These are phyloP conservation scores for Spea multiplicata DNA, from an alignment of 2,113 vertebrate species.

Conservation along the genomic window DNA sequence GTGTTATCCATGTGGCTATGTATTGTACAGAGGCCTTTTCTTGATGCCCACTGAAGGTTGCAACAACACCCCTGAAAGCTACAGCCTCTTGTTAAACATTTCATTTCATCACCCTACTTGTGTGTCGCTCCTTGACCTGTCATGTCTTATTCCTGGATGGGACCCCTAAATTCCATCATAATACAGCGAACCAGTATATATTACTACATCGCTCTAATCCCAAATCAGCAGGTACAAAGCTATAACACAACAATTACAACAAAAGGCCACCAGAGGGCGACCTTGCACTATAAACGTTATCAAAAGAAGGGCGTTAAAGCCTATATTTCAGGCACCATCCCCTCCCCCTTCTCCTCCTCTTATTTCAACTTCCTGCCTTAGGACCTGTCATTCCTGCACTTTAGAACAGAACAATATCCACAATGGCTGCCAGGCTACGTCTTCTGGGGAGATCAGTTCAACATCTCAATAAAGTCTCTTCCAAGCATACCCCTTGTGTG, in stretches of 20 bases:
- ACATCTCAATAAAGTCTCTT: background rate
- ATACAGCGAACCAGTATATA: too few species aligned
- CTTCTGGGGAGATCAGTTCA: constrained; percentile 15
- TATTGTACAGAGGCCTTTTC: too few species aligned
- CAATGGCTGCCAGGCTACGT: constrained; percentile 34
- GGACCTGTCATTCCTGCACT: background rate
- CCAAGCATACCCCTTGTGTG: background rate
- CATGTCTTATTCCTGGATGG: too few species aligned
- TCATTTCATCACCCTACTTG: too few species aligned
- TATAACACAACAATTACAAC: background rate
- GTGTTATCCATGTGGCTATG: too few species aligned
- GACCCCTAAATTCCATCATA: too few species aligned
- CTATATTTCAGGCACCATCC: background rate
- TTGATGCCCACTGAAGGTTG: too few species aligned
- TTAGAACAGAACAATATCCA: background rate
- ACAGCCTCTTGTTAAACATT: too few species aligned
- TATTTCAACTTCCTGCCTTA: constrained; percentile 9
- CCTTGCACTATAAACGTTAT: background rate
- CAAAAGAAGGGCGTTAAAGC: background rate
- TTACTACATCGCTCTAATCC: too few species aligned
- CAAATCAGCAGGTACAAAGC: too few species aligned
- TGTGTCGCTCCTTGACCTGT: too few species aligned
- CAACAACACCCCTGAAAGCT: too few species aligned
- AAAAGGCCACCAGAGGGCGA: background rate
- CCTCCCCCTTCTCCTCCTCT: background rate